Conservation (phyloP, 35 echinoderm and acorn worm species). For the Amphiura filiformis region DNA sequence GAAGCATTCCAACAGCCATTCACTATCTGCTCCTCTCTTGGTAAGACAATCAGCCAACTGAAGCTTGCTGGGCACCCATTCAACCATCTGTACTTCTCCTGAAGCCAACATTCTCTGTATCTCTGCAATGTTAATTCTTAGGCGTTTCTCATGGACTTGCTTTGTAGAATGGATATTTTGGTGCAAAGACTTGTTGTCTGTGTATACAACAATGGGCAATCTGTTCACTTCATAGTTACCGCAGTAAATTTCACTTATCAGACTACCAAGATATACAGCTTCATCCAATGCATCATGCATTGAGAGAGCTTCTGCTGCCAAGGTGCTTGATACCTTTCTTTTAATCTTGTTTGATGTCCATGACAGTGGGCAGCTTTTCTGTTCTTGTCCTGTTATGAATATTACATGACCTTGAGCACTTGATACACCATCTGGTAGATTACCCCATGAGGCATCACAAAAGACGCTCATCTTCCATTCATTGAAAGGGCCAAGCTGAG, state of each 20-base stretch:
- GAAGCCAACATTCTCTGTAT: neutral
- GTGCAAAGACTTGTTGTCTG: too few relatives aligned
- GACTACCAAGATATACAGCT: neutral
- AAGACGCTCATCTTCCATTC: conserved; percentile 26
- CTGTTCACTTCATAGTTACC: neutral
- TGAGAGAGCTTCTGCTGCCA: neutral
- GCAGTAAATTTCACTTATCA: neutral
- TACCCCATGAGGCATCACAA: too few relatives aligned
- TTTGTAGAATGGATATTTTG: too few relatives aligned
- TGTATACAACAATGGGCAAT: neutral
- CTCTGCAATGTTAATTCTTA: too few relatives aligned
- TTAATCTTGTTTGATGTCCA: neutral
- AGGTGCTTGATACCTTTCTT: neutral
- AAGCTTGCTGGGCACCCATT: too few relatives aligned
- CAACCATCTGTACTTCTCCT: neutral
- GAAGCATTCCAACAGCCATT: neutral
- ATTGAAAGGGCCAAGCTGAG: neutral
- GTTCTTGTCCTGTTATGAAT: conserved; percentile 11
- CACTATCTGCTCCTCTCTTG: neutral
- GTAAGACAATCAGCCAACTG: conserved; percentile 17
- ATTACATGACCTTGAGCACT: conserved; percentile 37
- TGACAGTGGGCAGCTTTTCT: neutral
- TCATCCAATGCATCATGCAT: too few relatives aligned
- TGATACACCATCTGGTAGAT: neutral
- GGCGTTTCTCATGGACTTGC: too few relatives aligned